phyloP scores from a whole-genome alignment of 2,888 invertebrate species.

The Callyntrura guangdongensis region DNA sequence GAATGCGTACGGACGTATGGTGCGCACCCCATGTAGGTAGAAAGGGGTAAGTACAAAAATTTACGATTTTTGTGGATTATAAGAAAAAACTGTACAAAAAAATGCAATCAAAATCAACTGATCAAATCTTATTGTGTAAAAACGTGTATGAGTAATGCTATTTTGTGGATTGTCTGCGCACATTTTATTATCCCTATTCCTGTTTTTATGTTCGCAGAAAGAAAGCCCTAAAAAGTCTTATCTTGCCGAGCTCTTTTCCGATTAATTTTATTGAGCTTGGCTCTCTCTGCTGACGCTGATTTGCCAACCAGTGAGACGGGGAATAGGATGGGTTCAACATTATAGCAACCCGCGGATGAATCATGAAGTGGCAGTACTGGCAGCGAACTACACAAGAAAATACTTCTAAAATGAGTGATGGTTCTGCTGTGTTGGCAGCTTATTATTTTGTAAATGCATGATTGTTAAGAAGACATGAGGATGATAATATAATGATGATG shows the following conservation, averaged over 20 bases:
- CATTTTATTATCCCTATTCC: not conserved
- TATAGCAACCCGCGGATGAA: constrained; percentile 43
- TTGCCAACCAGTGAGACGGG: constrained; percentile 55
- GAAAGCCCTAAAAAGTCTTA: constrained; percentile 30
- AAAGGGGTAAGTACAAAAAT: constrained; percentile 41
- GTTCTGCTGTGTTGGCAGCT: constrained; percentile 60
- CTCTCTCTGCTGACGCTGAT: constrained; percentile 62
- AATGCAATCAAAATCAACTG: constrained; percentile 71
- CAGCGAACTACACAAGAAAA: constrained; percentile 18
- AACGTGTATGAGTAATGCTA: not conserved
- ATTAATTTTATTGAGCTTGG: constrained; percentile 60
- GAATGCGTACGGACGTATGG: not conserved
- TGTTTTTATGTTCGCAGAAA: not conserved
- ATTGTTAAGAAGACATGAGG: constrained; percentile 37
- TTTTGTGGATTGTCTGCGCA: constrained; percentile 12
- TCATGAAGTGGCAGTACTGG: constrained; percentile 36
- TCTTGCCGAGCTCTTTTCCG: constrained; percentile 23
- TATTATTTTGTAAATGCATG: constrained; percentile 69
- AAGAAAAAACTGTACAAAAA: constrained; percentile 34
- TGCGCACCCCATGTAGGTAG: constrained; percentile 67
- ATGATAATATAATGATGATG: constrained; percentile 31
- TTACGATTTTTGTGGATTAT: constrained; percentile 58
- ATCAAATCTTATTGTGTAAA: constrained; percentile 55
- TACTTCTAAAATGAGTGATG: constrained; percentile 47
- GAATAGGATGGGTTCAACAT: constrained; percentile 27